Evolutionary conservation across 1,140 invertebrate genomes (phyloP).

Genomic region (Drosophila neocordata): DNA sequence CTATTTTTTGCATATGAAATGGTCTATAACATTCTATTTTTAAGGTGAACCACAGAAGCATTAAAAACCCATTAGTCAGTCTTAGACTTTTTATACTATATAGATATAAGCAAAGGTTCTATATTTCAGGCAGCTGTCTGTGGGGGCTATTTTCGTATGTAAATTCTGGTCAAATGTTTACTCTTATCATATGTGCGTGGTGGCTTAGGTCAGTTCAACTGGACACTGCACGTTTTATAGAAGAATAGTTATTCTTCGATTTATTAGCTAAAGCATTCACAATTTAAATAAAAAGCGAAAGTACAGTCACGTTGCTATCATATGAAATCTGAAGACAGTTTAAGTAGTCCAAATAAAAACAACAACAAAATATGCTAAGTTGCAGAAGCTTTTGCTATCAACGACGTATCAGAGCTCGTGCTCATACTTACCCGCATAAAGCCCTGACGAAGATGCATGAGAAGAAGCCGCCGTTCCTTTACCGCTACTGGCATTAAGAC

Average conservation of each 20-base stretch:
- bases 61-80: slow-evolving; percentile 52
- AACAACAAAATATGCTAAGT: background rate
- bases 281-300: background rate
- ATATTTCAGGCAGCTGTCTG: background rate
- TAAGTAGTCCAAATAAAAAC: background rate
- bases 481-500: too few relatives aligned
- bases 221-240: slow-evolving; percentile 1
- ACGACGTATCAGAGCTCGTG: slow-evolving; percentile 5
- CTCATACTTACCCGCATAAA: slow-evolving; percentile 6
- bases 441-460: slow-evolving; percentile 42
- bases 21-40: slow-evolving; percentile 38
- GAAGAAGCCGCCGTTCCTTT: slow-evolving; percentile 5
- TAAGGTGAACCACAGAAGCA: background rate
- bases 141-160: background rate
- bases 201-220: slow-evolving; percentile 47
- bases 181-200: slow-evolving; percentile 30
- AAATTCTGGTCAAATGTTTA: slow-evolving; percentile 1
- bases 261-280: background rate
- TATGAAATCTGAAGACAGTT: background rate
- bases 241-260: background rate
- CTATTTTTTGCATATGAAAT: slow-evolving; percentile 38
- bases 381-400: slow-evolving; percentile 10
- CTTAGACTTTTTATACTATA: slow-evolving; percentile 11
- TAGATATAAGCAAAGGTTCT: background rate
- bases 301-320: background rate